Conservation (phyloP, 2,113 vertebrate genomes). For the Cyphomyrus plagiostoma region DNA sequence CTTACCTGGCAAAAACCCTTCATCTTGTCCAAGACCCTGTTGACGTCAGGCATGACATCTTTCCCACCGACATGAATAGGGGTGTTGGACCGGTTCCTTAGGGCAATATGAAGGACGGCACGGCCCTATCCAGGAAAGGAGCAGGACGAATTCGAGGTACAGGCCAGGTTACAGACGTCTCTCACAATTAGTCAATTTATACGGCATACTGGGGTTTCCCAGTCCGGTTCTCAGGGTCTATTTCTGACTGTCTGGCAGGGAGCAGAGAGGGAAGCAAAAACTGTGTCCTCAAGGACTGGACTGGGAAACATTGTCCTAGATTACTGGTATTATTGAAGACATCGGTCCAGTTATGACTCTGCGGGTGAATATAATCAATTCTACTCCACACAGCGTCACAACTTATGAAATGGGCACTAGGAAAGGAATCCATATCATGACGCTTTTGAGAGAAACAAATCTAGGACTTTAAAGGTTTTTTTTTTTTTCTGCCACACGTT, state of each 20-base stretch:
- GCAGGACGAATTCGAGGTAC: not conserved
- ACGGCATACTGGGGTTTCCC: not conserved
- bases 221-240: not conserved
- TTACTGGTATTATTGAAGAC: not conserved
- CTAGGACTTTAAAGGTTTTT: not conserved
- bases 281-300: no score
- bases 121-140: constrained; percentile 64
- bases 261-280: no score
- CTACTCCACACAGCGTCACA: not conserved
- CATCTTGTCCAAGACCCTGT: constrained; percentile 91
- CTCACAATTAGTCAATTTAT: not conserved
- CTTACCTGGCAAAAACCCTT: constrained; percentile 86
- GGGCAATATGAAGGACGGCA: constrained; percentile 86
- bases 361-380: not conserved
- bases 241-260: no score
- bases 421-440: not conserved
- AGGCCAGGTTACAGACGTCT: not conserved
- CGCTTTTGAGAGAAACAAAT: not conserved
- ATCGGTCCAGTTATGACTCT: not conserved
- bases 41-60: constrained; percentile 90
- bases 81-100: constrained; percentile 84
- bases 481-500: not conserved
- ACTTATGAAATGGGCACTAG: not conserved
- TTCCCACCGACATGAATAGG: constrained; percentile 80
- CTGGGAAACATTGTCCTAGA: not conserved